phyloP scores from a whole-genome alignment of 2,113 vertebrate genomes.

The Asarcornis scutulata region DNA sequence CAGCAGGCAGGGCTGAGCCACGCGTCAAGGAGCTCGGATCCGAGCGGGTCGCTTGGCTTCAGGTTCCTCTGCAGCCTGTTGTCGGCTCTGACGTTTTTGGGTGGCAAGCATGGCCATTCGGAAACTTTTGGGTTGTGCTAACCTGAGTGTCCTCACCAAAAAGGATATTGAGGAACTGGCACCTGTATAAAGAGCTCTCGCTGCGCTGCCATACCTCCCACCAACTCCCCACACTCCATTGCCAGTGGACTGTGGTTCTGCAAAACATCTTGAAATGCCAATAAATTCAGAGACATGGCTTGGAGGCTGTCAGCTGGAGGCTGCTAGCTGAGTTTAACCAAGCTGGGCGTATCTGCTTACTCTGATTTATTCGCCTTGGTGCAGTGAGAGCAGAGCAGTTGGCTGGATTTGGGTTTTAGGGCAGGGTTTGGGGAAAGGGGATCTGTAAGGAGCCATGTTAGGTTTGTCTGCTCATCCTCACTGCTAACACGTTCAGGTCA shows the following conservation, averaged over 20 bases:
- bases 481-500: neutral
- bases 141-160: neutral
- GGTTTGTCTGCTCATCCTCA: neutral
- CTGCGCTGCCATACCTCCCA: neutral
- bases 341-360: conserved; percentile 31
- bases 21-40: neutral
- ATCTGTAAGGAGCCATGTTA: neutral
- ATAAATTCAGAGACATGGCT: neutral
- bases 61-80: neutral
- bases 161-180: neutral
- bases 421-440: neutral
- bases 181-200: neutral
- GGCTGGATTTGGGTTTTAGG: neutral
- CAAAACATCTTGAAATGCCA: conserved; percentile 35
- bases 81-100: neutral
- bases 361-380: neutral
- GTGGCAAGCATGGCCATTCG: neutral
- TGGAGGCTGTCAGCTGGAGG: conserved; percentile 52
- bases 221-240: neutral
- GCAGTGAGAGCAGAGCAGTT: neutral
- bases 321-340: neutral
- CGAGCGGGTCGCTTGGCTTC: neutral
- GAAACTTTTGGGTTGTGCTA: neutral
- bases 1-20: neutral
- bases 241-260: neutral